A percentile compares a stretch with the other conserved stretches of the same genome.
These are phyloP conservation scores for Caranx melampygus DNA, from an alignment of 2,113 vertebrate species.

Conservation along the genomic window DNA sequence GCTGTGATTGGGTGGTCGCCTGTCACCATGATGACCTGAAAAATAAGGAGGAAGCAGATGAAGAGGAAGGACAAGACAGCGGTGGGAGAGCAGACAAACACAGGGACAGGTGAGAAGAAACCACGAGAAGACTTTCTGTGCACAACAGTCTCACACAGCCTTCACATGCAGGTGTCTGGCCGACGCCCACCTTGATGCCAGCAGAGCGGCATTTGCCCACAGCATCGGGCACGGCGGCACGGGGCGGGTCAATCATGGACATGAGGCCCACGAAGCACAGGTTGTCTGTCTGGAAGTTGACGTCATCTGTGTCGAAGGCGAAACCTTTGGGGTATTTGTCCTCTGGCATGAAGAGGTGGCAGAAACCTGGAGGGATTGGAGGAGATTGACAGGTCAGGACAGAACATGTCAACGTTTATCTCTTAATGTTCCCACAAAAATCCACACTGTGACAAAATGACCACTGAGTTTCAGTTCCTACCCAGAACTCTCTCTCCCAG, in stretches of 20 bases:
- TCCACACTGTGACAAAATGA: neutral
- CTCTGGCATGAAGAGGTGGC: slow-evolving; percentile 87
- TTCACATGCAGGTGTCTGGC: neutral
- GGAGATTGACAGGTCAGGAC: neutral
- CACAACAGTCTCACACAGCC: neutral
- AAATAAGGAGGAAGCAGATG: neutral
- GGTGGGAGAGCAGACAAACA: neutral
- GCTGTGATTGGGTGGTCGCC: slow-evolving; percentile 95
- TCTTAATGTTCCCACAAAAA: neutral
- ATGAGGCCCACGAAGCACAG: slow-evolving; percentile 94
- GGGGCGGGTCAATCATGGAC: slow-evolving; percentile 95
- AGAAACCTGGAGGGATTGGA: slow-evolving; percentile 85
- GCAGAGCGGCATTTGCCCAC: slow-evolving; percentile 93
- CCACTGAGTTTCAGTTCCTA: slow-evolving; percentile 17
- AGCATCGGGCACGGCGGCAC: slow-evolving; percentile 90
- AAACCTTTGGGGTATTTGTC: slow-evolving; percentile 93
- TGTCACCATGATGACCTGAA: slow-evolving; percentile 92
- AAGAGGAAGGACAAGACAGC: neutral
- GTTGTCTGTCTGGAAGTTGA: slow-evolving; percentile 92
- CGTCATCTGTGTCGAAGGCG: slow-evolving; percentile 91
- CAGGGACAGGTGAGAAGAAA: neutral
- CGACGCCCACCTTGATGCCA: slow-evolving; percentile 86
- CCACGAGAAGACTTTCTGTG: neutral
- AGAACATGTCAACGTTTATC: neutral
- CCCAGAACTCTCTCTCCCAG: slow-evolving; percentile 80